Evolutionary conservation across 23 tunicate species (phyloP).

Genomic region (Pegea sp.): DNA sequence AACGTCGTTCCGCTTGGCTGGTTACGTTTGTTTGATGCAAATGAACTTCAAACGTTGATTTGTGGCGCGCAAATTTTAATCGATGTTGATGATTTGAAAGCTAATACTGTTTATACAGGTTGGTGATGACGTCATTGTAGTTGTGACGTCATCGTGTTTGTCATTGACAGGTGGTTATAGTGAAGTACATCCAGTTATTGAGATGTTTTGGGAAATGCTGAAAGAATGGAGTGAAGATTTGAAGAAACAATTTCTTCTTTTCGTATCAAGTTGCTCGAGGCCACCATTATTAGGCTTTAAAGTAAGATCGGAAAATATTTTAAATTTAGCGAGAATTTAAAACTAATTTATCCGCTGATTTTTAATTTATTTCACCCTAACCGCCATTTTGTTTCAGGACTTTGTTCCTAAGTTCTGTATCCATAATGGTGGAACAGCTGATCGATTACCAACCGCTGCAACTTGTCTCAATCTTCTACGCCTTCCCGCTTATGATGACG

Average conservation of each 20-base stretch:
- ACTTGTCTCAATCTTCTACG: conserved; percentile 70
- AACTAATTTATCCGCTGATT: too few species aligned
- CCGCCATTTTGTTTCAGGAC: conserved; percentile 13
- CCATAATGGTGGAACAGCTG: conserved; percentile 41
- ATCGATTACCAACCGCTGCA: conserved; percentile 64
- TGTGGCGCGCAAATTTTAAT: conserved; percentile 52
- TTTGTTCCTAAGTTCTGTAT: conserved; percentile 72
- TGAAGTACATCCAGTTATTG: conserved; percentile 19
- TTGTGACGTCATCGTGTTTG: background rate
- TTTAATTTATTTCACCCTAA: too few species aligned
- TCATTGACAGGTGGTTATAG: conserved; percentile 30
- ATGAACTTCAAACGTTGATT: conserved; percentile 56
- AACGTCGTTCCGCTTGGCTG: conserved; percentile 49
- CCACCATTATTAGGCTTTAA: conserved; percentile 83
- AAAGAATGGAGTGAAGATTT: conserved; percentile 17
- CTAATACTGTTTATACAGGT: conserved; percentile 49
- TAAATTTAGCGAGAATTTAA: too few species aligned
- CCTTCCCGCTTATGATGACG: conserved; percentile 35
- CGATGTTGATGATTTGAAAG: conserved; percentile 31
- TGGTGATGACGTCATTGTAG: background rate
- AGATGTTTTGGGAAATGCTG: conserved; percentile 49
- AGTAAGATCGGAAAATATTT: too few species aligned
- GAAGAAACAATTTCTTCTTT: conserved; percentile 29
- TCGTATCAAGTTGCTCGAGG: conserved; percentile 79
- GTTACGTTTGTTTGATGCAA: conserved; percentile 71